Evolutionary conservation across 2,888 invertebrate species (phyloP), one percentile per base, ranked within the genome.

Genomic region (Spilarctia lutea): DNA sequence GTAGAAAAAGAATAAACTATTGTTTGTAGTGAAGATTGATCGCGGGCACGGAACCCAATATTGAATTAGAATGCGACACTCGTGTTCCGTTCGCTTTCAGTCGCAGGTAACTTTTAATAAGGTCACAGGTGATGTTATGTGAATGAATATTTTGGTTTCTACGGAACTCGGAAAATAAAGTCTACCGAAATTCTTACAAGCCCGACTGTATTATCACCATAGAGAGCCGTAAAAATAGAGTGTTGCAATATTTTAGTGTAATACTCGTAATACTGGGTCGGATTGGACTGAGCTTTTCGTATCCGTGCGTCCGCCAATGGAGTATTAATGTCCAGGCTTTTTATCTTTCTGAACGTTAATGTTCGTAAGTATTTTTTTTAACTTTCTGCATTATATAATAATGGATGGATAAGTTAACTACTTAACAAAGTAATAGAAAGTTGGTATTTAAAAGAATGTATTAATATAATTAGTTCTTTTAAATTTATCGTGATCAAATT

Each of bases 1-100:
- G 77, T 81, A 82, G 79, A 77, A 79, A 81, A 83, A 82, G 83
- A 75, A 78, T 78, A 70, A 75, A 65, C 73, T 74, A 76, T 81
- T 81, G 77, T 82, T 79, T 73, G 77, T 79, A 77, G 77, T 75
- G 73, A 81, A 74, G 83, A 86, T 80, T 85, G 82, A 86, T 85
- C 78, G 79, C 35, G 66, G 68, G 67, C 73, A 81, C 74, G 74
- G 71, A 80, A 77, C 77, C 78, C 68, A 74, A 78, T 78, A 79
- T 82, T 75, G 79, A 78, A 80, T 81, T 82, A 80, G 75, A 81
- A 81, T 81, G 81, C 79, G 74, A 79, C 71, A 75, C 75, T 78
- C 78, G 75, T 74, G 42, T 74, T 68, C 68, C 75, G 67, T 68
- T 71, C 79, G 69, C 66, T 73, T 75, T 70, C 33, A 70, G 74